Base-by-base conservation (phyloP, 2,888 invertebrate species). In the Allophyes oxyacanthae region DNA sequence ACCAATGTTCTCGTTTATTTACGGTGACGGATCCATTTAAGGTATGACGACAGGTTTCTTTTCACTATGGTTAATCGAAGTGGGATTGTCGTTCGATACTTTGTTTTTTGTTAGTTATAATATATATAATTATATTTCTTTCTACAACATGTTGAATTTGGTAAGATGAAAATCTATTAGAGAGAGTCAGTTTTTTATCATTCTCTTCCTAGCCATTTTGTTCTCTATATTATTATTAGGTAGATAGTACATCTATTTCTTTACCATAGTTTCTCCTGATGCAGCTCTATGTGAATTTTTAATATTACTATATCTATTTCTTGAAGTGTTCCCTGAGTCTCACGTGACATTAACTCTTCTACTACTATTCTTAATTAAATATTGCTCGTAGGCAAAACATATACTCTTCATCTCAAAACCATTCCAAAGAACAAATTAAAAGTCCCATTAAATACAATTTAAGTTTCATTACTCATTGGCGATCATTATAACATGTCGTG, bases 401-500 rank as follows among this genome's bases (percentile, higher is more conserved):
- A 67, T 61, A 40, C 33, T 30, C 0, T 56, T 49, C 26, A 20
- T 45, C 36, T 28, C 4, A 28, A 20, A 28, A 58, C 51, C 48
- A 43, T 43, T 56, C 26, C 46, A 66, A 65, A 59, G 42, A 76
- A 74, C 56, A 65, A 73, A 64, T 72, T 73, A 69, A 74, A 69
- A 71, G 57, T 64, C 26, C 52, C 77, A 72, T 72, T 73, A 70
- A 68, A 64, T 61, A 70, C 57, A 43, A 59, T 65, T 70, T 66
- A 62, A 70, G 67, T 69, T 70, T 57, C 72, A 78, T 78, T 69
- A 77, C 64, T 73, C 73, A 73, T 70, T 56, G 62, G 20, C 33
- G 68, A 72, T 72, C 72, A 58, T 75, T 70, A 75, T 75, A 59
- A 64, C 73, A 72, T 75, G 72, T 65, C 63, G 65, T 70, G 60